Conservation (phyloP, 2,888 invertebrate genomes). For the Ormyrus rosae region DNA sequence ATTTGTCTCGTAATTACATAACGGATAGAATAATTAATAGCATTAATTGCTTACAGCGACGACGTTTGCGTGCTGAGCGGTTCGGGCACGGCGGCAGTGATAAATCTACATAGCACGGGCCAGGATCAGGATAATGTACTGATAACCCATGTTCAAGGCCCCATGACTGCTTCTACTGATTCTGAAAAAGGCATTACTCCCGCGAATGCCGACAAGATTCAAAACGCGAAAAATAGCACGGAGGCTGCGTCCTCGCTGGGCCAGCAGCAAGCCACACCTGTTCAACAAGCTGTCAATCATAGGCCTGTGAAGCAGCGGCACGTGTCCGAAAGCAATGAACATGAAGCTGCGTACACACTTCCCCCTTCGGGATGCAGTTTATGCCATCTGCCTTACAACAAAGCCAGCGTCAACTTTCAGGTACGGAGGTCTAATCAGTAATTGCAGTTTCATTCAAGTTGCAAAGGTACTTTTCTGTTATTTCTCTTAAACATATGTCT, state of each 20-base stretch:
- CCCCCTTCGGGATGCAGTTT: slow-evolving; percentile 76
- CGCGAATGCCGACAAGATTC: background rate
- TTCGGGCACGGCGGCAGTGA: slow-evolving; percentile 94
- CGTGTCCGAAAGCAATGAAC: slow-evolving; percentile 70
- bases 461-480: too few species aligned
- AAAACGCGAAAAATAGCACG: background rate
- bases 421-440: slow-evolving; percentile 68
- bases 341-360: slow-evolving; percentile 74
- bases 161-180: slow-evolving; percentile 78
- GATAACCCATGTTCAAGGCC: slow-evolving; percentile 64
- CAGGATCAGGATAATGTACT: slow-evolving; percentile 68
- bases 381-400: slow-evolving; percentile 90
- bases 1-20: too few species aligned
- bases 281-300: slow-evolving; percentile 25
- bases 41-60: slow-evolving; percentile 80
- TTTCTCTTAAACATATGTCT: too few species aligned
- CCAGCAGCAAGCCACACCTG: background rate
- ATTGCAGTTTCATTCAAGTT: too few species aligned
- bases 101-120: slow-evolving; percentile 79
- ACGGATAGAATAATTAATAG: background rate
- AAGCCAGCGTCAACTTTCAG: slow-evolving; percentile 79
- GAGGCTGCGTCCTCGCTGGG: background rate
- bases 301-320: slow-evolving; percentile 59
- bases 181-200: slow-evolving; percentile 63
- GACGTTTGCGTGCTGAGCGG: slow-evolving; percentile 96